These are phyloP conservation scores for Seira sanloemensis DNA, from an alignment of 2,888 invertebrate genomes.

Conservation along the genomic window DNA sequence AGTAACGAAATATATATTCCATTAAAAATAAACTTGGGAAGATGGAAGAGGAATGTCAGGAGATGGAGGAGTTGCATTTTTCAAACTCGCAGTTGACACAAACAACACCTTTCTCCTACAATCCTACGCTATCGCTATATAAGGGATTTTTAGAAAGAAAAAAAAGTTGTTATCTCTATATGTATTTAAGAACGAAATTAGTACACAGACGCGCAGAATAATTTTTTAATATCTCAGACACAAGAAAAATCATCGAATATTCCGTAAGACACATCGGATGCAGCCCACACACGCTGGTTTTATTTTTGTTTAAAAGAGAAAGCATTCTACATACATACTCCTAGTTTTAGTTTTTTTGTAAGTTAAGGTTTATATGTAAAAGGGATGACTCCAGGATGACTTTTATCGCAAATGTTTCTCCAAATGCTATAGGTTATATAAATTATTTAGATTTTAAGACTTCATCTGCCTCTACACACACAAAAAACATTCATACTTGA, in stretches of 20 bases:
- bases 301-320: constrained; percentile 42
- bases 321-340: too few species aligned
- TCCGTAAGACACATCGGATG: constrained; percentile 5
- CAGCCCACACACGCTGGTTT: constrained; percentile 42
- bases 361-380: too few species aligned
- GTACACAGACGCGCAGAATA: constrained; percentile 43
- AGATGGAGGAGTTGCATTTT: constrained; percentile 49
- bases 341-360: too few species aligned
- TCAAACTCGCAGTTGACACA: constrained; percentile 23
- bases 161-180: constrained; percentile 36
- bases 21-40: background rate
- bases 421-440: too few species aligned
- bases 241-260: constrained; percentile 13
- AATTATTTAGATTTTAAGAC: too few species aligned
- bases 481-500: too few species aligned
- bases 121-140: constrained; percentile 32
- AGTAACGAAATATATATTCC: constrained; percentile 15
- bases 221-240: constrained; percentile 55
- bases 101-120: constrained; percentile 53
- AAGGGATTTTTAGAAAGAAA: constrained; percentile 36
- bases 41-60: constrained; percentile 41
- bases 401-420: too few species aligned
- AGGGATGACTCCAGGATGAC: too few species aligned
- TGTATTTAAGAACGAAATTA: background rate
- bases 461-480: too few species aligned